phyloP scores from a whole-genome alignment of 2,113 vertebrate species.

The Tychaedon coryphoeus region DNA sequence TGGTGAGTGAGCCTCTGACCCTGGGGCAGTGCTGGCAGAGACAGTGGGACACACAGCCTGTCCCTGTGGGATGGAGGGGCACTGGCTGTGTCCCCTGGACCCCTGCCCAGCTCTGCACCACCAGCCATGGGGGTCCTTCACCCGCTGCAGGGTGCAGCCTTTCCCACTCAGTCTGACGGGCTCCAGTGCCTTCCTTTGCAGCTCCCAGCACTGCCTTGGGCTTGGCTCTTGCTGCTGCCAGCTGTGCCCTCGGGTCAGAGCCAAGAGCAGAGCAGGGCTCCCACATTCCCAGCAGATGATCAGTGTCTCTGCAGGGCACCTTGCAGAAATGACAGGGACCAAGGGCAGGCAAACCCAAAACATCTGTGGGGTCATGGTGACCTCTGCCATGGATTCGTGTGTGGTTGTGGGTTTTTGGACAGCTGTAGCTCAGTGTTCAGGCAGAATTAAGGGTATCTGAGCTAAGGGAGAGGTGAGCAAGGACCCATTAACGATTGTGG shows the following conservation, averaged over 20 bases:
- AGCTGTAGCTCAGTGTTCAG: neutral
- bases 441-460: neutral
- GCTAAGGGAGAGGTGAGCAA: neutral
- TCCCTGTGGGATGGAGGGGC: constrained; percentile 5
- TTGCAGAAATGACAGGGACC: fast-evolving
- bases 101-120: neutral
- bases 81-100: neutral
- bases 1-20: constrained; percentile 63
- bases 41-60: constrained; percentile 6
- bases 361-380: fast-evolving
- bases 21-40: constrained; percentile 25
- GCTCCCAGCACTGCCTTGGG: neutral
- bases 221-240: fast-evolving
- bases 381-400: fast-evolving
- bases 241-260: fast-evolving
- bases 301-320: neutral
- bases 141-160: neutral
- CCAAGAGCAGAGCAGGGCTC: neutral
- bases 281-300: neutral
- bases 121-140: neutral
- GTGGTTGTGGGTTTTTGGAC: fast-evolving
- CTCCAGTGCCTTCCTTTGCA: neutral
- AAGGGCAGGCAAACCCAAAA: neutral
- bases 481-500: fast-evolving
- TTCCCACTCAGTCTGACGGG: neutral